These are phyloP conservation scores for Tragopan temminckii DNA, from an alignment of 2,797 vertebrate genomes.

Conservation along the genomic window DNA sequence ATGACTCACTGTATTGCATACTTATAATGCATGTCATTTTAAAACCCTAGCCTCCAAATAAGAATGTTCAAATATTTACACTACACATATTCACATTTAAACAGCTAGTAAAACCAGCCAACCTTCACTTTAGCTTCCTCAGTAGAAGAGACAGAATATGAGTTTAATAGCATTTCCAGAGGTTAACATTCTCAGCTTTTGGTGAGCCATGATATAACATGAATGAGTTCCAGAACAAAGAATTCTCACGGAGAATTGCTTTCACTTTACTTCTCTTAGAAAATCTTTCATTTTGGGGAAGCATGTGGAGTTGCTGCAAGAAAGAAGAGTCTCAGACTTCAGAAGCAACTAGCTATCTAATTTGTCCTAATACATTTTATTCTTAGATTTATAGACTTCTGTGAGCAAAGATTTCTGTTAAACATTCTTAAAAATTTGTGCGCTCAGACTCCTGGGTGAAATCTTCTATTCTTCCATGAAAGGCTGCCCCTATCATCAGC, in stretches of 20 bases:
- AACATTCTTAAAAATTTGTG: background rate
- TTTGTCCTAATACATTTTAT: constrained; percentile 58
- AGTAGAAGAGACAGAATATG: background rate
- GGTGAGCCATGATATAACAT: background rate
- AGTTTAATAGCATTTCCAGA: constrained; percentile 4
- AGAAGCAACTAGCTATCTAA: constrained; percentile 33
- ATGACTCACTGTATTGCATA: background rate
- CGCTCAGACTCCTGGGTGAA: constrained; percentile 12
- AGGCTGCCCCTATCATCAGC: background rate
- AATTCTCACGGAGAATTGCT: constrained; percentile 12
- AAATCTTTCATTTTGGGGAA: constrained; percentile 50
- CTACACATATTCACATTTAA: background rate
- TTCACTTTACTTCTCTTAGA: constrained; percentile 26
- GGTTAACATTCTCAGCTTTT: constrained; percentile 19
- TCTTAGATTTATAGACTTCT: constrained; percentile 65
- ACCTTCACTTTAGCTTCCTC: background rate
- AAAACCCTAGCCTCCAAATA: background rate
- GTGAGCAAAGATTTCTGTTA: constrained; percentile 28
- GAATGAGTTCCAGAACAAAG: constrained; percentile 56
- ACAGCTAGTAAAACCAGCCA: background rate
- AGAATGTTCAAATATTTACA: background rate
- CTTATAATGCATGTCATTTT: background rate
- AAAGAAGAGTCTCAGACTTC: constrained; percentile 50
- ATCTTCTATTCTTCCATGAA: constrained; percentile 25
- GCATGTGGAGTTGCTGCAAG: constrained; percentile 21